Evolutionary conservation across 2,888 invertebrate species (phyloP).

Genomic region (Carpatolechia fugitivella): DNA sequence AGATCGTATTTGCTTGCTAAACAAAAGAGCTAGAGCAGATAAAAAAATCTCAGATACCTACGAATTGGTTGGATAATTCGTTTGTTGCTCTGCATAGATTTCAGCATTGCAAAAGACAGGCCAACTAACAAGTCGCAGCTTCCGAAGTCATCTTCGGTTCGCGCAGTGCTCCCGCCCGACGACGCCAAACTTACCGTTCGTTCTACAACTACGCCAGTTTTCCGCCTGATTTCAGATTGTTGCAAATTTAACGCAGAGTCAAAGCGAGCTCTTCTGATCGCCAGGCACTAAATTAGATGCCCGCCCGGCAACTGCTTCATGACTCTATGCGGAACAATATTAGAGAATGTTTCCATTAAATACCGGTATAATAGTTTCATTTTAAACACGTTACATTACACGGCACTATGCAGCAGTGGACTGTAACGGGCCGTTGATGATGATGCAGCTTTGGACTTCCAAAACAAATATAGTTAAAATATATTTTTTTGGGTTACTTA

Average conservation of each 20-base stretch:
- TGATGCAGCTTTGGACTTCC: no score
- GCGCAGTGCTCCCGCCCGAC: not conserved
- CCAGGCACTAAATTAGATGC: constrained; percentile 58
- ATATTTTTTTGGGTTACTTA: no score
- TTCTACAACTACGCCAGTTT: constrained; percentile 60
- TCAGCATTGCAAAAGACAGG: not conserved
- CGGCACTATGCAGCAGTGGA: no score
- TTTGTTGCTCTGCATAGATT: no score
- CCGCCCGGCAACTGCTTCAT: constrained; percentile 37
- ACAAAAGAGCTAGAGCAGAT: no score
- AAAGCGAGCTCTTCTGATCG: constrained; percentile 54
- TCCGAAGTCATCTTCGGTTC: constrained; percentile 1
- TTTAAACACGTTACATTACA: not conserved
- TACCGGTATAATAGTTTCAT: not conserved
- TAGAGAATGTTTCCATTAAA: not conserved
- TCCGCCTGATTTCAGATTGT: constrained; percentile 66
- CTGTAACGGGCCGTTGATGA: no score
- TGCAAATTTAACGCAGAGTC: constrained; percentile 61
- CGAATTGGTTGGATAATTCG: no score
- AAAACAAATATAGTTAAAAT: no score
- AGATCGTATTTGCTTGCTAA: no score
- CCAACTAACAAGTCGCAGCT: not conserved
- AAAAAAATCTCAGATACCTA: no score
- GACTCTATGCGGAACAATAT: constrained; percentile 18
- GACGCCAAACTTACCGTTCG: constrained; percentile 51